Base-by-base conservation (phyloP, 2,797 vertebrate genomes). In the Chloroceryle inda region DNA sequence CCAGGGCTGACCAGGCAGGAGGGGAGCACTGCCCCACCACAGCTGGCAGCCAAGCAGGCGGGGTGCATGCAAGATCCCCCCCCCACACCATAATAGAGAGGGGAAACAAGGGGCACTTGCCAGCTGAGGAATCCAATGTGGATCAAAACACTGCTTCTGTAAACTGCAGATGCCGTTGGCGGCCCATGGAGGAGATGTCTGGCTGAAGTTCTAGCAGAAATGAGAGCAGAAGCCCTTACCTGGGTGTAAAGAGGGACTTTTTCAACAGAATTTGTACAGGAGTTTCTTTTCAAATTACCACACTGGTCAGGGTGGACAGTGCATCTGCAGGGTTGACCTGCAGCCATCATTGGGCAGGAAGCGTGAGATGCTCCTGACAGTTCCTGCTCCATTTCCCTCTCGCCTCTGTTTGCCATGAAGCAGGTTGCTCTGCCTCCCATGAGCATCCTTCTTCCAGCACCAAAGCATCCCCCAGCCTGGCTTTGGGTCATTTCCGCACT, bases 281-380 rank as follows among this genome's bases (percentile, higher is more conserved):
- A 83, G 22, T 72, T 91, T 45, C 23, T 67, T 90, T 74, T 66
- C 42, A 83, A 59, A 73, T 66, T 4, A 3, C 44, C 35, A 35
- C 1, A 2, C 38, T 0, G 0, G 31, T 40, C 7, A 3, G 15
- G 14, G 31, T n/a, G 74, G 16, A 18, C 15, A 7, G 16, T 1
- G 2, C 14, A 67, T 59, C 40, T 4, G 2, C 44, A 31, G 17
- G n/a, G 35, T 38, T 87, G 75, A 92, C 81, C 38, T 50, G 18
- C 5, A 0, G 3, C 21, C 17, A 52, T 40, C 47, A 53, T 29
- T 0, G 1, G 20, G 17, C 0, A 5, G 47, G 42, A 82, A 83
- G 27, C 2, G 5, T 44, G 73, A 56, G 52, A 55, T 68, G 80
- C 33, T 33, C 26, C 44, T 16, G 23, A 84, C 45, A 64, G 59